Percentiles rank a stretch among this genome's conserved stretches.
Conservation (phyloP, 2,113 vertebrate species). For the Motacilla tschutschensis region DNA sequence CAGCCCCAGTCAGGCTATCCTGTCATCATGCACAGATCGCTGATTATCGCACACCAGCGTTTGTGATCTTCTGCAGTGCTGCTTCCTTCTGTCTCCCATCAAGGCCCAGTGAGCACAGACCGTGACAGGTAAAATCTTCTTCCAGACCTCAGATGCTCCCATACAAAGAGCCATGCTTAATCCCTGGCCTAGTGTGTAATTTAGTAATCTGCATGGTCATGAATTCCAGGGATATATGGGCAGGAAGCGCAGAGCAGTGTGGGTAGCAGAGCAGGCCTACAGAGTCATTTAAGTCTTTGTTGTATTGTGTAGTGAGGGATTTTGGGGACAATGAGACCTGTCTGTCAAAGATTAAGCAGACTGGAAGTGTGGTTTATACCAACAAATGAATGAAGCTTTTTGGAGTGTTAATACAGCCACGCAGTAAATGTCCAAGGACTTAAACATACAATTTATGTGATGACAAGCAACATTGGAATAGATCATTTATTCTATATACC, state of each 20-base stretch:
- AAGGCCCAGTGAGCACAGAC: slow-evolving; percentile 79
- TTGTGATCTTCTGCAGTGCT: slow-evolving; percentile 69
- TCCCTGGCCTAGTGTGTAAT: slow-evolving; percentile 77
- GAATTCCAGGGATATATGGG: slow-evolving; percentile 82
- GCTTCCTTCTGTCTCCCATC: slow-evolving; percentile 77
- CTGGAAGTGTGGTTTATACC: slow-evolving; percentile 80
- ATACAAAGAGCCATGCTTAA: slow-evolving; percentile 82
- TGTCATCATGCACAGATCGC: slow-evolving; percentile 60
- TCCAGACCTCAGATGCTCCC: slow-evolving; percentile 73
- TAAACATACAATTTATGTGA: slow-evolving; percentile 75
- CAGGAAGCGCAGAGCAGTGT: slow-evolving; percentile 85
- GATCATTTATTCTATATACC: slow-evolving; percentile 70
- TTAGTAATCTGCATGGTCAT: slow-evolving; percentile 89
- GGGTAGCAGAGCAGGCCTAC: slow-evolving; percentile 66
- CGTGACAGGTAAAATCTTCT: slow-evolving; percentile 88
- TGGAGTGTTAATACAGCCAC: slow-evolving; percentile 69
- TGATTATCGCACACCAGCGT: slow-evolving; percentile 68
- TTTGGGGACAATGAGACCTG: slow-evolving; percentile 84
- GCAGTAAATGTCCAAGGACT: slow-evolving; percentile 63
- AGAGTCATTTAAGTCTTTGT: slow-evolving; percentile 82
- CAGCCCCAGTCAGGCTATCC: slow-evolving; percentile 50
- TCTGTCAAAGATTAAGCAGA: slow-evolving; percentile 89
- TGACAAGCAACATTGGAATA: slow-evolving; percentile 66
- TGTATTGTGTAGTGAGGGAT: slow-evolving; percentile 85
- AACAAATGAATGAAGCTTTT: slow-evolving; percentile 74